Conservation (phyloP, 2,113 vertebrate species). For the Phaethon lepturus region DNA sequence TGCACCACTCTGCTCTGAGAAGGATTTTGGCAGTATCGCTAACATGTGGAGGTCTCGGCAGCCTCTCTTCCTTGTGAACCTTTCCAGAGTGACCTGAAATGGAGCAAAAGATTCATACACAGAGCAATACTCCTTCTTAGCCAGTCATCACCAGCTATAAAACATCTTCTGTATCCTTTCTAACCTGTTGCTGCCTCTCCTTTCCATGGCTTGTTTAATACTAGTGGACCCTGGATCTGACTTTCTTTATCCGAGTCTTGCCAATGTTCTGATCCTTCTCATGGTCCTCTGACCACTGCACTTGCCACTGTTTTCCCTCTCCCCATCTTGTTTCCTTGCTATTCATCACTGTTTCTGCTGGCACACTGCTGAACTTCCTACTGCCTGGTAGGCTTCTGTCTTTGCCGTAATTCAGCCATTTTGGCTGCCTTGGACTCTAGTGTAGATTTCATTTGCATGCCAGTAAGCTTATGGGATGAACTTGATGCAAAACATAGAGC, state of each 20-base stretch:
- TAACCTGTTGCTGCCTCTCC: background rate
- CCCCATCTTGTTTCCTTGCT: background rate
- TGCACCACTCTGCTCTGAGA: background rate
- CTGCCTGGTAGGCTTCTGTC: background rate
- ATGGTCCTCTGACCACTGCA: background rate
- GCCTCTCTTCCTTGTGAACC: background rate
- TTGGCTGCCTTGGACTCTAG: background rate
- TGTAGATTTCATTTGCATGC: background rate
- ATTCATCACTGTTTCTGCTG: background rate
- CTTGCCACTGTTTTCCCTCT: background rate
- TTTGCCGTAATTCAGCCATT: background rate
- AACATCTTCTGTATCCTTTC: background rate
- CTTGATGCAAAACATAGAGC: background rate
- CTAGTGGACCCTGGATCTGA: background rate
- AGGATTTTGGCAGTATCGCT: background rate
- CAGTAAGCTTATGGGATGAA: background rate
- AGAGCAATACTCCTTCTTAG: background rate
- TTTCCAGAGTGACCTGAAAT: background rate
- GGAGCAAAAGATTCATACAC: background rate
- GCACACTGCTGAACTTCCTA: background rate
- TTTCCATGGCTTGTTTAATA: background rate
- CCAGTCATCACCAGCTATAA: background rate
- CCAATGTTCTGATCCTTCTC: background rate
- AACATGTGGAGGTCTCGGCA: background rate
- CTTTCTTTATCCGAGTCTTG: background rate